Conservation (phyloP, 1,140 invertebrate species). For the Vollenhovia emeryi region DNA sequence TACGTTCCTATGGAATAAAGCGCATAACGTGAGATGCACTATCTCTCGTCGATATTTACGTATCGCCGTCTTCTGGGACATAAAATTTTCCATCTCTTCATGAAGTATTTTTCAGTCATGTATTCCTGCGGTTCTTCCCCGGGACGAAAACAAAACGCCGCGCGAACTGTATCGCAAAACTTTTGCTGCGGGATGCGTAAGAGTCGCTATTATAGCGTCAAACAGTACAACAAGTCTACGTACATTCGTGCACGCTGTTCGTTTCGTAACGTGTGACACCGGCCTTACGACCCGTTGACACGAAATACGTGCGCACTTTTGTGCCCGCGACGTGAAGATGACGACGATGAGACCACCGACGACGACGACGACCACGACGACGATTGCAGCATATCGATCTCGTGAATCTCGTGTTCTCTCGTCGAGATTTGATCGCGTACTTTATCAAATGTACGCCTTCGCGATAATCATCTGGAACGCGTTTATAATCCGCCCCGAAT, state of each 20-base stretch:
- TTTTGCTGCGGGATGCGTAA: background rate
- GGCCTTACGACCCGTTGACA: slow-evolving; percentile 67
- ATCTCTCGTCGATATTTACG: slow-evolving; percentile 52
- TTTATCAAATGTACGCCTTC: slow-evolving; percentile 55
- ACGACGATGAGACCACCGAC: slow-evolving; percentile 35
- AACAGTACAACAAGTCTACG: background rate
- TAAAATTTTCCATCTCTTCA: slow-evolving; percentile 57
- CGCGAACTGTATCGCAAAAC: slow-evolving; percentile 14
- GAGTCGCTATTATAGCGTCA: background rate
- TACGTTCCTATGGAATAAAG: slow-evolving; percentile 47
- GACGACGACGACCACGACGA: slow-evolving; percentile 17
- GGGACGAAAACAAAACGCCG: slow-evolving; percentile 28
- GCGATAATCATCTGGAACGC: slow-evolving; percentile 45
- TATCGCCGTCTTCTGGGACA: slow-evolving; percentile 34
- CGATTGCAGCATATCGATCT: slow-evolving; percentile 60
- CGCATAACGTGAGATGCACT: slow-evolving; percentile 22
- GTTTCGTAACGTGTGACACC: slow-evolving; percentile 63
- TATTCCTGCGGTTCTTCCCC: slow-evolving; percentile 5
- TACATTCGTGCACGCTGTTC: slow-evolving; percentile 56
- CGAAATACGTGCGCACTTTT: slow-evolving; percentile 67
- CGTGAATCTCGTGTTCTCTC: slow-evolving; percentile 61
- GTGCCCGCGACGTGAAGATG: slow-evolving; percentile 57
- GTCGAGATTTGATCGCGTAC: slow-evolving; percentile 53
- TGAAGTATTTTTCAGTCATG: slow-evolving; percentile 44
- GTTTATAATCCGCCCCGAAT: slow-evolving; percentile 48